Percentiles rank a stretch among this genome's conserved stretches.
Evolutionary conservation across 2,888 invertebrate species (phyloP).

Genomic region (Dorcus hopei): DNA sequence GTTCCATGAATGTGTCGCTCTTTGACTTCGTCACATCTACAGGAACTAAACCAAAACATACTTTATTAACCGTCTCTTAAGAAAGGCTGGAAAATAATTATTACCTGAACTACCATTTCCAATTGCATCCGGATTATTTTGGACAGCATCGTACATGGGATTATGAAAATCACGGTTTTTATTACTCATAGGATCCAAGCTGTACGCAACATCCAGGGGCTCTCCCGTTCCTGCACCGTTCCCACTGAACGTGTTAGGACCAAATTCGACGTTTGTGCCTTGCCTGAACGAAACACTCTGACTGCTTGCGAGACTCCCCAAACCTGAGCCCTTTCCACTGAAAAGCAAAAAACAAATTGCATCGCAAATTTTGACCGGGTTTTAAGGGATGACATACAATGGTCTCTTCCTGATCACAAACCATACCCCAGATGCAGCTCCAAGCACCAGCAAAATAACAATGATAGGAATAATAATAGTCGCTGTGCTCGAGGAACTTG

Average conservation of each 20-base stretch:
- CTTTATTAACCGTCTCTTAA: conserved; percentile 29
- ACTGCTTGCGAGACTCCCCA: conserved; percentile 78
- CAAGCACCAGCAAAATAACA: conserved; percentile 69
- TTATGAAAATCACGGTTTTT: conserved; percentile 93
- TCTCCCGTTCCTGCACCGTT: conserved; percentile 53
- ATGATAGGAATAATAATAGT: conserved; percentile 81
- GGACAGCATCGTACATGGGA: conserved; percentile 95
- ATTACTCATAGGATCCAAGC: conserved; percentile 69
- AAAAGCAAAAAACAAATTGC: conserved; percentile 13
- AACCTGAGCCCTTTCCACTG: conserved; percentile 77
- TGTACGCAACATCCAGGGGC: conserved; percentile 75
- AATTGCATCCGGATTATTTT: conserved; percentile 58
- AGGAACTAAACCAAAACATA: conserved; percentile 80
- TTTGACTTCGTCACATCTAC: conserved; percentile 67
- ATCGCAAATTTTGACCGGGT: neutral
- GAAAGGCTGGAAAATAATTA: conserved; percentile 1
- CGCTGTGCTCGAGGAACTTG: conserved; percentile 59
- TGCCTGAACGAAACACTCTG: conserved; percentile 91
- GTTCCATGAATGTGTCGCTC: conserved; percentile 54
- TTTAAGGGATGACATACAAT: conserved; percentile 63
- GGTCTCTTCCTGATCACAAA: conserved; percentile 78
- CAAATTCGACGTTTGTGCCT: conserved; percentile 91
- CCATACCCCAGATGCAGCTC: conserved; percentile 74
- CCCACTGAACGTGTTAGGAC: conserved; percentile 58
- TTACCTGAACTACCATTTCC: conserved; percentile 60